phyloP scores from a whole-genome alignment of 2,797 vertebrate genomes.

The Sibirionetta formosa region DNA sequence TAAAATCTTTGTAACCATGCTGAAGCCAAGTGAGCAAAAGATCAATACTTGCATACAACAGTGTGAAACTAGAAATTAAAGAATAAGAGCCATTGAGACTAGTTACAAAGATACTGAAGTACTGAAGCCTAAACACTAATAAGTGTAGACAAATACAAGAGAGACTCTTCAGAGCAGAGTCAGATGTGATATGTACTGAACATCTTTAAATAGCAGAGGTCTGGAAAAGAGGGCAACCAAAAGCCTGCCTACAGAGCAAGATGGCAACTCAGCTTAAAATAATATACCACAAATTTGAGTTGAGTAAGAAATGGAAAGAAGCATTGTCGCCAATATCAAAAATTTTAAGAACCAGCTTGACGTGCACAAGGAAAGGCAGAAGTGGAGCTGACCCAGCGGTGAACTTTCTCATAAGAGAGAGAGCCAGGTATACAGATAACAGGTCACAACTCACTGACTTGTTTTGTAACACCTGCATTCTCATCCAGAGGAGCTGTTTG shows the following conservation, averaged over 20 bases:
- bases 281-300: accelerated
- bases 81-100: not conserved
- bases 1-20: not conserved
- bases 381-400: not conserved
- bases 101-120: not conserved
- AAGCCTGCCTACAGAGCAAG: not conserved
- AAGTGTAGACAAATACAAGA: not conserved
- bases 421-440: not conserved
- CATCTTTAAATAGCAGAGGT: not conserved
- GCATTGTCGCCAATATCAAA: not conserved
- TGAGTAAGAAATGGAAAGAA: not conserved
- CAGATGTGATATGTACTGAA: not conserved
- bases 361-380: not conserved
- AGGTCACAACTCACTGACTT: not conserved
- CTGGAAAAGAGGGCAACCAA: not conserved
- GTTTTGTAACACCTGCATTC: not conserved
- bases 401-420: not conserved
- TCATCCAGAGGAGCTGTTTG: slow-evolving; percentile 15
- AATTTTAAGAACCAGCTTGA: not conserved
- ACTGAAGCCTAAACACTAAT: not conserved
- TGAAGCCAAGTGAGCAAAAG: not conserved
- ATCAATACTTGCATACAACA: not conserved
- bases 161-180: not conserved
- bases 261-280: not conserved
- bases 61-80: not conserved